Conservation (phyloP, 2,888 invertebrate genomes). For the Mythimna loreyi region DNA sequence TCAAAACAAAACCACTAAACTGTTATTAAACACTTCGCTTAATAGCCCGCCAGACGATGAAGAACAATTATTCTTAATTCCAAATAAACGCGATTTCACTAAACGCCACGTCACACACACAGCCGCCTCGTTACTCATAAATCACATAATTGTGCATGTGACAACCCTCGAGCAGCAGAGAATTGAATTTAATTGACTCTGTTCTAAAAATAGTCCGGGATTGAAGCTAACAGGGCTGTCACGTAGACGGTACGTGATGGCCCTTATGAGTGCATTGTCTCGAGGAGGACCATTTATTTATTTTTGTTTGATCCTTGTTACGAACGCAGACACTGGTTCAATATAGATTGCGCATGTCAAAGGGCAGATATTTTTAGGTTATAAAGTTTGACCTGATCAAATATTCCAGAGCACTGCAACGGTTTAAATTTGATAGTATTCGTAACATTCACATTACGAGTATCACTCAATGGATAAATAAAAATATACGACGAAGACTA, state of each 20-base stretch:
- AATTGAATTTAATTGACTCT: conserved; percentile 88
- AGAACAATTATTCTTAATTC: conserved; percentile 82
- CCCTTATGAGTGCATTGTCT: conserved; percentile 62
- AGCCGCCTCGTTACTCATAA: conserved; percentile 74
- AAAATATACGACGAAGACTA: conserved; percentile 21
- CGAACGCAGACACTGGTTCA: conserved; percentile 8
- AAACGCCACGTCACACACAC: conserved; percentile 61
- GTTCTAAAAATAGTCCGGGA: conserved; percentile 82
- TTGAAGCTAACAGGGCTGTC: conserved; percentile 60
- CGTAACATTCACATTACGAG: background rate
- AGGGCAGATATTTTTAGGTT: background rate
- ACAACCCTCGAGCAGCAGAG: conserved; percentile 79
- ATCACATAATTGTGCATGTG: conserved; percentile 85
- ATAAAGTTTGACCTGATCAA: background rate
- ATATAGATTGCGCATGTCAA: conserved; percentile 7
- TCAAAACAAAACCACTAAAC: conserved; percentile 64
- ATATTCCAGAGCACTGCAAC: background rate
- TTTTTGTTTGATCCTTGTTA: conserved; percentile 11
- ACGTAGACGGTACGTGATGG: conserved; percentile 55
- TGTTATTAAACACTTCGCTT: conserved; percentile 71
- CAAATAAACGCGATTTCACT: conserved; percentile 80
- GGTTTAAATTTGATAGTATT: conserved; percentile 8
- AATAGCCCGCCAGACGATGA: conserved; percentile 73
- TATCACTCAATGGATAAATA: conserved; percentile 21
- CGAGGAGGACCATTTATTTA: conserved; percentile 20